A percentile compares a stretch with the other conserved stretches of the same genome.
These are phyloP conservation scores for Aldabrachelys gigantea DNA, from an alignment of 2,113 vertebrate species.

Conservation along the genomic window DNA sequence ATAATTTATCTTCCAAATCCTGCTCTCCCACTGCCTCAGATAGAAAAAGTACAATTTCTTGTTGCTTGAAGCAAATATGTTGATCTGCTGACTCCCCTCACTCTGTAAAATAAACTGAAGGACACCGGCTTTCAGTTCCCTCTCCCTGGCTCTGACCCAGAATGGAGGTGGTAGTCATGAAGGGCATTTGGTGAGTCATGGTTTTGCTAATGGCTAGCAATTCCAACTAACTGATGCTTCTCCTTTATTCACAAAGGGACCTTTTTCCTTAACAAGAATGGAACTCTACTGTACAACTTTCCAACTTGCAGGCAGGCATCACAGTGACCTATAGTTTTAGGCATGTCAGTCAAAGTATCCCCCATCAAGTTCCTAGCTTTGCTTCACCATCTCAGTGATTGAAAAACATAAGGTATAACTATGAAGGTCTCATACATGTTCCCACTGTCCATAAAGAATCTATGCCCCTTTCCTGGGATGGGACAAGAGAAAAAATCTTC, in stretches of 20 bases:
- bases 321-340: not conserved
- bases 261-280: not conserved
- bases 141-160: not conserved
- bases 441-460: not conserved
- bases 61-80: not conserved
- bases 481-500: not conserved
- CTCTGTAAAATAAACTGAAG: not conserved
- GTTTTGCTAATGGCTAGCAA: not conserved
- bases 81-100: not conserved
- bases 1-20: not conserved
- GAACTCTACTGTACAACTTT: not conserved
- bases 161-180: not conserved
- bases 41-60: not conserved
- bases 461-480: not conserved
- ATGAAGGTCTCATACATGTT: not conserved
- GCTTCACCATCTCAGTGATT: not conserved
- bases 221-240: not conserved
- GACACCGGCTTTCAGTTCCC: not conserved
- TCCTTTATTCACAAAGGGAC: not conserved
- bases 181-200: not conserved
- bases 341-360: not conserved
- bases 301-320: not conserved
- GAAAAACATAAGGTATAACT: not conserved
- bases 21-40: not conserved
- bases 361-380: not conserved